Evolutionary conservation across 1,140 invertebrate species (phyloP).

Genomic region (Meloidogyne exigua): DNA sequence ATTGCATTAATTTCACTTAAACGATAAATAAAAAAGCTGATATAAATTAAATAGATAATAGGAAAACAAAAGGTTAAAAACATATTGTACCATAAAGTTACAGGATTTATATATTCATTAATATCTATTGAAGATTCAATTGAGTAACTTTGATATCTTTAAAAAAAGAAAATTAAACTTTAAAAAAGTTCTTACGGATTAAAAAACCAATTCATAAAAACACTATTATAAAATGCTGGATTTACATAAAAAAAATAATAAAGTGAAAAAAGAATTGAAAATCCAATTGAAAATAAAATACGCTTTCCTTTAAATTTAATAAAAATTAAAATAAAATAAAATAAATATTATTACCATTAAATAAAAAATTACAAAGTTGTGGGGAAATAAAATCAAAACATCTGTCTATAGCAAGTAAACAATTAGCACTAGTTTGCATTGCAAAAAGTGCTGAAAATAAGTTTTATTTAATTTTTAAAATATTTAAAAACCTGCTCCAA

Average conservation of each 20-base stretch:
- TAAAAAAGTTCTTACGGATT: constrained; percentile 13
- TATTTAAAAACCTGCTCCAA: background rate
- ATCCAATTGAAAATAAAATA: background rate
- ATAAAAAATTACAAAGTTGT: background rate
- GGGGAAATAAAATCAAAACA: background rate
- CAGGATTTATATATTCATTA: background rate
- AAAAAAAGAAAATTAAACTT: background rate
- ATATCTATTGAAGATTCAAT: background rate
- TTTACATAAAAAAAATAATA: constrained; percentile 18
- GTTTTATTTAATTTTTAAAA: background rate
- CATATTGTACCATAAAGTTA: constrained; percentile 14
- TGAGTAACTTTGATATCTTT: background rate
- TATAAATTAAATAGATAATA: constrained; percentile 8
- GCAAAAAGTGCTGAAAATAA: background rate
- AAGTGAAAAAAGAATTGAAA: background rate
- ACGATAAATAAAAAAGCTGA: constrained; percentile 10
- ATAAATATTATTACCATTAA: background rate
- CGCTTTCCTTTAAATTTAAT: constrained; percentile 3
- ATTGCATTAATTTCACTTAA: background rate
- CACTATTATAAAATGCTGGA: background rate
- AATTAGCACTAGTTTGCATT: constrained; percentile 7
- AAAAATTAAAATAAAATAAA: background rate
- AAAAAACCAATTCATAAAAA: constrained; percentile 15
- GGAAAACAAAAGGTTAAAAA: constrained; percentile 11
- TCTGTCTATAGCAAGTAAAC: constrained; percentile 5